Evolutionary conservation across 2,888 invertebrate genomes (phyloP).

Genomic region (Thumatha senex): DNA sequence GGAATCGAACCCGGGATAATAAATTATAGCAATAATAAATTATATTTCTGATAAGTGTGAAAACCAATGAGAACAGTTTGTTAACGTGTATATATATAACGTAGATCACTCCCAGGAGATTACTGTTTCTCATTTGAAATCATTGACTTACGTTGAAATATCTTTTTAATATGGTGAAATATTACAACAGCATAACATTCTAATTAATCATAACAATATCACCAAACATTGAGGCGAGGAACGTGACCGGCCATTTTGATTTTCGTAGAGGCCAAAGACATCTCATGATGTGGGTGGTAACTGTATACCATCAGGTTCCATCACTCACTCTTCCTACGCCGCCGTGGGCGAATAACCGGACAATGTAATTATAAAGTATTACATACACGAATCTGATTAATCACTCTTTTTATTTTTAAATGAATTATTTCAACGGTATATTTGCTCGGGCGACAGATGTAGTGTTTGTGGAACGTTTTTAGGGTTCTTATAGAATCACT

Average conservation of each 20-base stretch:
- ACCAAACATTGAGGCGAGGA: constrained; percentile 8
- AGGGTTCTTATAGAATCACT: too few relatives aligned
- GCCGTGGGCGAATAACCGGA: background rate
- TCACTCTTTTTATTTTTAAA: background rate
- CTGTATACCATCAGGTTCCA: constrained; percentile 40
- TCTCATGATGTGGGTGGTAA: constrained; percentile 34
- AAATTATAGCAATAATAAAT: too few relatives aligned
- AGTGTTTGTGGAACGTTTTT: too few relatives aligned
- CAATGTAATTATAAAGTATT: background rate
- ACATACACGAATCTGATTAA: background rate
- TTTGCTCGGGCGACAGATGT: background rate
- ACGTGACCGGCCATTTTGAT: constrained; percentile 18
- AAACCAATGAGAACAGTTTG: too few relatives aligned
- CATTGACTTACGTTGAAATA: background rate
- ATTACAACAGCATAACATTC: background rate
- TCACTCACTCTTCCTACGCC: constrained; percentile 48
- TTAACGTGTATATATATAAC: too few relatives aligned
- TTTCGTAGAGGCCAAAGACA: constrained; percentile 9
- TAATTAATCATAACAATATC: constrained; percentile 12
- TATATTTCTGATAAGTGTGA: too few relatives aligned
- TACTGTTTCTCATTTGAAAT: background rate
- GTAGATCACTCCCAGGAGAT: too few relatives aligned
- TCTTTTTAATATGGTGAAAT: background rate
- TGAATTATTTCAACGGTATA: background rate
- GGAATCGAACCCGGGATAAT: too few relatives aligned